Percentiles rank a stretch among this genome's conserved stretches.
These are phyloP conservation scores for Xestobium rufovillosum DNA, from an alignment of 2,888 invertebrate genomes.

Conservation along the genomic window DNA sequence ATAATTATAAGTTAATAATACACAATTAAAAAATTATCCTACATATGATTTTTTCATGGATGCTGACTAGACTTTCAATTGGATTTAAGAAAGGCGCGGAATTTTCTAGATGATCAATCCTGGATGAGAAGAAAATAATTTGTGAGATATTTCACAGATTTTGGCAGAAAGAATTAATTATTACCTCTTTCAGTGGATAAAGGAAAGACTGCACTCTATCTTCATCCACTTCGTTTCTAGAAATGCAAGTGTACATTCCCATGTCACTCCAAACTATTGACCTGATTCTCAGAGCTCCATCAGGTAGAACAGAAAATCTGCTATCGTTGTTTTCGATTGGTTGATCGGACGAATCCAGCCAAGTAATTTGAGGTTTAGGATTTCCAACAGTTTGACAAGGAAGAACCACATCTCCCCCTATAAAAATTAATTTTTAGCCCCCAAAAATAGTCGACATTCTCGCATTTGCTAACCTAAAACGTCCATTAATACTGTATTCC, in stretches of 20 bases:
- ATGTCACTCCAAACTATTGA: constrained; percentile 70
- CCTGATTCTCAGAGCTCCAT: constrained; percentile 69
- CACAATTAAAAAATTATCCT: too few relatives aligned
- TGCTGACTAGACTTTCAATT: too few relatives aligned
- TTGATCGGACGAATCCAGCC: constrained; percentile 56
- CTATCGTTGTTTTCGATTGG: constrained; percentile 46
- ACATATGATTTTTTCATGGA: too few relatives aligned
- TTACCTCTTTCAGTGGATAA: constrained; percentile 55
- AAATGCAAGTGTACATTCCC: constrained; percentile 74
- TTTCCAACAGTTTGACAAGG: constrained; percentile 63
- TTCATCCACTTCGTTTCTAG: constrained; percentile 57
- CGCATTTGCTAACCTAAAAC: constrained; percentile 38
- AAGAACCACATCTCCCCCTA: constrained; percentile 55
- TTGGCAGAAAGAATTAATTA: too few relatives aligned
- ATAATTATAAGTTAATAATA: too few relatives aligned
- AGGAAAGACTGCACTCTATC: constrained; percentile 61
- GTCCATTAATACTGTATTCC: constrained; percentile 38
- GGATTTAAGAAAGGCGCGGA: too few relatives aligned
- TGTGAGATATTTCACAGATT: too few relatives aligned
- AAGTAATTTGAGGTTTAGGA: constrained; percentile 55
- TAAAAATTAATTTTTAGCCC: constrained; percentile 14
- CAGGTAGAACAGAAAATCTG: constrained; percentile 48
- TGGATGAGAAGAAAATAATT: too few relatives aligned
- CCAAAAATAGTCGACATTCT: too few relatives aligned
- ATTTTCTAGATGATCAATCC: too few relatives aligned